Conservation (phyloP, 2,888 invertebrate species). For the Rhabditoides inermis region DNA sequence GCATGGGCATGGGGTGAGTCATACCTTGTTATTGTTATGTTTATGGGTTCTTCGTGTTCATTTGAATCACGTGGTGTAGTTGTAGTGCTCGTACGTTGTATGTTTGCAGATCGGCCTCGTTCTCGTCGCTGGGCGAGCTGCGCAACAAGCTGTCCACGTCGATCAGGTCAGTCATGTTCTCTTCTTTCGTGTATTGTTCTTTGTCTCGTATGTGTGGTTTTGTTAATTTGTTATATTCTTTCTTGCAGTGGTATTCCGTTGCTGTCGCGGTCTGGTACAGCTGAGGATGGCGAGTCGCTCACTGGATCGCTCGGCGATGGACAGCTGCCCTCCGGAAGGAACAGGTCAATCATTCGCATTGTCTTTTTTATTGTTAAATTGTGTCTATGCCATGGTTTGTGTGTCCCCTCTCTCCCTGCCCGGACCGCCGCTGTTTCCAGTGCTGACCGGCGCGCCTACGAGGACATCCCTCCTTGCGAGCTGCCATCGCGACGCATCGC, state of each 20-base stretch:
- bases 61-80: conserved; percentile 7
- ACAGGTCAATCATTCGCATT: conserved; percentile 18
- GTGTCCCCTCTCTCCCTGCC: too few relatives aligned
- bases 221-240: not conserved
- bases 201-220: not conserved
- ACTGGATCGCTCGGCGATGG: conserved; percentile 19
- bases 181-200: conserved; percentile 1
- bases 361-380: not conserved
- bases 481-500: too few relatives aligned
- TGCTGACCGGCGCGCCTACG: too few relatives aligned
- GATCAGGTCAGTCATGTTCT: conserved; percentile 9
- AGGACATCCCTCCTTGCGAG: too few relatives aligned
- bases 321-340: conserved; percentile 26
- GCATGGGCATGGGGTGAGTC: too few relatives aligned
- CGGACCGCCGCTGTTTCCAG: too few relatives aligned
- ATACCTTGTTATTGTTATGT: too few relatives aligned
- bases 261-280: conserved; percentile 23
- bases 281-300: conserved; percentile 19
- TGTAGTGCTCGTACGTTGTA: conserved; percentile 8
- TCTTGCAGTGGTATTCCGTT: conserved; percentile 21
- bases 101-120: conserved; percentile 21
- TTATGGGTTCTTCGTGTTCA: too few relatives aligned
- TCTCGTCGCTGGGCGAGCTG: conserved; percentile 27
- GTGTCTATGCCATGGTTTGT: too few relatives aligned
- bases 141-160: conserved; percentile 26